Evolutionary conservation across 2,113 vertebrate species (phyloP), one percentile per base, ranked within the genome.

Genomic region (Rutilus rutilus): DNA sequence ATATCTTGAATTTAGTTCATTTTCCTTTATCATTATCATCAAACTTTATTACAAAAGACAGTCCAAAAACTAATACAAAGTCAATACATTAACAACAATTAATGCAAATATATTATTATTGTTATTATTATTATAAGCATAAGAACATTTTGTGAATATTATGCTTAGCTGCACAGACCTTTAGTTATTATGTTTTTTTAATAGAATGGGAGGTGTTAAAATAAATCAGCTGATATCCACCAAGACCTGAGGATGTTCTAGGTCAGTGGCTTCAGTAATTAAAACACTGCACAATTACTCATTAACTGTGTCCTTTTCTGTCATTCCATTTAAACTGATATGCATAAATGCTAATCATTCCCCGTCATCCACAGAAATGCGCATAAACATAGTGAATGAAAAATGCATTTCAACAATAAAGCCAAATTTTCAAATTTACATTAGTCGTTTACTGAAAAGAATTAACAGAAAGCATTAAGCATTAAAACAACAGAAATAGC

Each of bases 271-370:
- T 69, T 7, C 65, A 2, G 30, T 83, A 73, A 83, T 83, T 83
- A 83, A 83, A 83, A 52, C 25, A 5, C 30, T 11, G 81, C 65
- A 39, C 21, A 69, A 54, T 73, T 83, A 11, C 30, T 54, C 14
- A 36, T 83, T 73, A 73, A 83, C 47, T 25, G 50, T 83, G 81
- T 83, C 65, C 81, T 83, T 83, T 83, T 83, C 47, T 83, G 65
- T 83, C 81, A 73, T 14, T 39, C 25, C 3, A 5, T 23, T 73
- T 83, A 57, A 83, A 83, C 50, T 54, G 50, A 83, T 83, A 57
- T 73, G 64, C 30, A 73, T 36, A n/a, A 57, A 54, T 4, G 7
- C 79, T 45, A 83, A 39, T 83, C 23, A 83, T 0, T 9, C 62
- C 23, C 27, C 45, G 42, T 67, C 15, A 78, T 30, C 4, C 15